Percentiles rank a stretch among this genome's conserved stretches.
phyloP scores from a whole-genome alignment of 2,797 vertebrate species.

The Acanthurus tractus region DNA sequence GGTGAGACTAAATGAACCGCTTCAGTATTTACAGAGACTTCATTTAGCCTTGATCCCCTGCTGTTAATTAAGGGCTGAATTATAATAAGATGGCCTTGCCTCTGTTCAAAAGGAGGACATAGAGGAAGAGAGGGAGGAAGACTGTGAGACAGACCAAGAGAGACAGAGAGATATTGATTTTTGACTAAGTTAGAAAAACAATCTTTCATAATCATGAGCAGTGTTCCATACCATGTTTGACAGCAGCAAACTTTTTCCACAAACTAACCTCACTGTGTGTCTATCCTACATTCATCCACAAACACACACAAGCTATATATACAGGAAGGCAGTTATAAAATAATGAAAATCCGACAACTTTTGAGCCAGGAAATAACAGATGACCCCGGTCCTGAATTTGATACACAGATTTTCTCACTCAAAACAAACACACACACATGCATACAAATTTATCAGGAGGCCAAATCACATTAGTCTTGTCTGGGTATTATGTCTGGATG shows the following conservation, averaged over 20 bases:
- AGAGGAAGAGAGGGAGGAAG: slow-evolving; percentile 24
- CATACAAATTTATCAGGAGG: slow-evolving; percentile 61
- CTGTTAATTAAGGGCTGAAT: slow-evolving; percentile 68
- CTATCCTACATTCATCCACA: not conserved
- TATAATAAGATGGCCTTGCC: slow-evolving; percentile 60
- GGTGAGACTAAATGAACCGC: slow-evolving; percentile 64
- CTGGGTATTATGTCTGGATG: slow-evolving; percentile 74
- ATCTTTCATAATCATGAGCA: slow-evolving; percentile 58
- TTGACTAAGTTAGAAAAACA: slow-evolving; percentile 58
- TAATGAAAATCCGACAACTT: slow-evolving; percentile 58
- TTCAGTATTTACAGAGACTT: slow-evolving; percentile 71
- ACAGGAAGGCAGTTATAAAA: slow-evolving; percentile 38
- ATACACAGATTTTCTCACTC: slow-evolving; percentile 53
- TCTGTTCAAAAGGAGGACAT: slow-evolving; percentile 51
- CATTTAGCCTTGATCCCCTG: slow-evolving; percentile 66
- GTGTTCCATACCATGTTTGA: slow-evolving; percentile 52
- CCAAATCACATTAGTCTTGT: slow-evolving; percentile 75
- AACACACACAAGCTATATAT: slow-evolving; percentile 1
- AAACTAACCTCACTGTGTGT: slow-evolving; percentile 10
- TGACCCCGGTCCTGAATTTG: slow-evolving; percentile 53
- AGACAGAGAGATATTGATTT: slow-evolving; percentile 66
- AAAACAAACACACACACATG: slow-evolving; percentile 19
- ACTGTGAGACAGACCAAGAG: slow-evolving; percentile 21
- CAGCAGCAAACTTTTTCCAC: slow-evolving; percentile 24
- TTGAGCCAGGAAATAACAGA: slow-evolving; percentile 70